Conservation (phyloP, 2,888 invertebrate genomes). For the Bellardia pandia region DNA sequence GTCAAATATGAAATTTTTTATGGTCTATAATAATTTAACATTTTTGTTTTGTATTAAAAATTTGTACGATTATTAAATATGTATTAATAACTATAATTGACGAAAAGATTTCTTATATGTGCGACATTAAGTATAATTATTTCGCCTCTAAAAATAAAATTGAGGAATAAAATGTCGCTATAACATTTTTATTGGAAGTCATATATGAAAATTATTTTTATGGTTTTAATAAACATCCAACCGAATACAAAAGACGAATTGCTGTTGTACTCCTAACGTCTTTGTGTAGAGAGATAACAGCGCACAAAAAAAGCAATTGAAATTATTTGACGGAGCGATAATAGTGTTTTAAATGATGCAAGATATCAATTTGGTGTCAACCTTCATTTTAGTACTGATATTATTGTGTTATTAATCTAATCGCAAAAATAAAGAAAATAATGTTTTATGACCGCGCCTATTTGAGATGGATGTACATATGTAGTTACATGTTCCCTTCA, state of each 20-base stretch:
- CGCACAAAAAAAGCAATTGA: conserved; percentile 53
- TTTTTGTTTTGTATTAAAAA: neutral
- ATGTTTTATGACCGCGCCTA: conserved; percentile 80
- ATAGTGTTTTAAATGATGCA: conserved; percentile 61
- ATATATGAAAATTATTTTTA: conserved; percentile 79
- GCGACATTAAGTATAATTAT: conserved; percentile 3
- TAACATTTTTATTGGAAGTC: conserved; percentile 81
- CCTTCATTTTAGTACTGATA: conserved; percentile 54
- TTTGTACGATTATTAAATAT: neutral
- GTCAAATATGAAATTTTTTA: conserved; percentile 3
- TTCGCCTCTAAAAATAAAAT: neutral
- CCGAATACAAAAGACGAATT: conserved; percentile 20
- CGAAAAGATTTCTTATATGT: conserved; percentile 78
- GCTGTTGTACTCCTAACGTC: conserved; percentile 30
- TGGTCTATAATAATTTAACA: neutral
- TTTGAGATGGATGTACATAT: conserved; percentile 29
- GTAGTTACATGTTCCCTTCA: neutral
- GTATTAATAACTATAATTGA: conserved; percentile 70
- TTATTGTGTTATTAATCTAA: conserved; percentile 72
- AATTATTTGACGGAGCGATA: conserved; percentile 67
- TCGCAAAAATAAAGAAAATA: conserved; percentile 68
- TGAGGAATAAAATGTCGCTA: conserved; percentile 79
- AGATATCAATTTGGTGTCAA: conserved; percentile 48
- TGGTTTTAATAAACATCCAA: conserved; percentile 77
- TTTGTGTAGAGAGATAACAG: conserved; percentile 61